Evolutionary conservation across 2,888 invertebrate genomes (phyloP).

Genomic region (Cephalotes varians): DNA sequence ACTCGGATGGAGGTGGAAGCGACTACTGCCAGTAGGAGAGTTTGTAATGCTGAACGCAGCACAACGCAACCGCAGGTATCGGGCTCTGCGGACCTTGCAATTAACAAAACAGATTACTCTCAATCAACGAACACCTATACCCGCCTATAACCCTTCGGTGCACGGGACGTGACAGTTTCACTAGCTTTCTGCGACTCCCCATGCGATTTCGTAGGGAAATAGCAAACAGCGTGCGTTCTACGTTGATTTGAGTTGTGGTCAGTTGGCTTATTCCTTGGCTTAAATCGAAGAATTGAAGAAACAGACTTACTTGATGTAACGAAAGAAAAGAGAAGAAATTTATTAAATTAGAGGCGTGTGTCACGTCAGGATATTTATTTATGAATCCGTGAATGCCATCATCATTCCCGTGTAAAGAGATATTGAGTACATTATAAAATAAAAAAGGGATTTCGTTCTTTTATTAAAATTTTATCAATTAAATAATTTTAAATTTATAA

Average conservation of each 20-base stretch:
- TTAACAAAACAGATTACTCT: conserved; percentile 85
- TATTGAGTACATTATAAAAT: neutral
- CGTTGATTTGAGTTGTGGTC: conserved; percentile 12
- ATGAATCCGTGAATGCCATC: neutral
- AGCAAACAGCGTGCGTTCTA: conserved; percentile 33
- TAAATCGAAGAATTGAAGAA: neutral
- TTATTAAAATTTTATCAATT: neutral
- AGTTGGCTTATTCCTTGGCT: neutral
- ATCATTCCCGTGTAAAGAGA: neutral
- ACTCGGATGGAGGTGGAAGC: conserved; percentile 29
- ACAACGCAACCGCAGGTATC: conserved; percentile 81
- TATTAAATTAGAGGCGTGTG: neutral
- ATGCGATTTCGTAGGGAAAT: conserved; percentile 36
- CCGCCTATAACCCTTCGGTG: conserved; percentile 54
- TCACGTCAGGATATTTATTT: conserved; percentile 11
- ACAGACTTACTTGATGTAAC: no score
- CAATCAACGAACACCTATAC: conserved; percentile 81
- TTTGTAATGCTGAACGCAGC: conserved; percentile 79
- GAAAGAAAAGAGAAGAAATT: neutral
- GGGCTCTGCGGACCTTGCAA: conserved; percentile 83
- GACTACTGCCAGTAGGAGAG: conserved; percentile 45
- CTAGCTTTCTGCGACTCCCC: conserved; percentile 59
- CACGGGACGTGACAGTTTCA: conserved; percentile 56
- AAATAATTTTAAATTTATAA: neutral
- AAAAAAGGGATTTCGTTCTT: neutral